Evolutionary conservation across 2,888 invertebrate species (phyloP).

Genomic region (Amblyteles armatorius): DNA sequence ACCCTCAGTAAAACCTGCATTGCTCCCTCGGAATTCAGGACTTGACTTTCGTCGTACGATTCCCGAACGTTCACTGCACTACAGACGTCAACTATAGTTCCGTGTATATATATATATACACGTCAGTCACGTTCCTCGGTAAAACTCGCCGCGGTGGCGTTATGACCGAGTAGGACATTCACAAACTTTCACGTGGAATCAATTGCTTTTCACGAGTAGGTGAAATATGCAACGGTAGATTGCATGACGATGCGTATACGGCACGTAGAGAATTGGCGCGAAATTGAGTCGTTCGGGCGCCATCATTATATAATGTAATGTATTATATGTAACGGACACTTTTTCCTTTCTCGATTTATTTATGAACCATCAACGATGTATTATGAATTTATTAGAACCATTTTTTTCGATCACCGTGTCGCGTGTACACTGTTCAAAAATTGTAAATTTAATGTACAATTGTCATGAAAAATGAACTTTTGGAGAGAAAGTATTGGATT

Average conservation of each 20-base stretch:
- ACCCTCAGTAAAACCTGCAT: not conserved
- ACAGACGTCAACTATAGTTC: not conserved
- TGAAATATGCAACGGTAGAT: conserved; percentile 36
- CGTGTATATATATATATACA: not conserved
- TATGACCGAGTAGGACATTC: conserved; percentile 37
- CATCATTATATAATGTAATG: not conserved
- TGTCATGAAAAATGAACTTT: too few relatives aligned
- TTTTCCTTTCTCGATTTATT: not conserved
- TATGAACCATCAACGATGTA: not conserved
- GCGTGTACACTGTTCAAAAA: too few relatives aligned
- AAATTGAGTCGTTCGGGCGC: not conserved
- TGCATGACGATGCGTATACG: conserved; percentile 23
- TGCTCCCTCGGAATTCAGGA: conserved; percentile 28
- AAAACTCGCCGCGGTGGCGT: conserved; percentile 19
- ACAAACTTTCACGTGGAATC: conserved; percentile 50
- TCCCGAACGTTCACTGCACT: conserved; percentile 20
- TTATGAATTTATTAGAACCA: not conserved
- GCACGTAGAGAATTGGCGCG: conserved; percentile 4
- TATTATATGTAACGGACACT: not conserved
- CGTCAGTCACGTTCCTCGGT: conserved; percentile 28
- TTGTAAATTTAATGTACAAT: too few relatives aligned
- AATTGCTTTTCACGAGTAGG: conserved; percentile 29
- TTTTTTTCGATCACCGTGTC: not conserved
- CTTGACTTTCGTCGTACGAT: not conserved
- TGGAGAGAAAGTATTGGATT: too few relatives aligned